These are phyloP conservation scores for Pachyseris speciosa DNA, from an alignment of 64 coral and sea anemone species.

Conservation along the genomic window DNA sequence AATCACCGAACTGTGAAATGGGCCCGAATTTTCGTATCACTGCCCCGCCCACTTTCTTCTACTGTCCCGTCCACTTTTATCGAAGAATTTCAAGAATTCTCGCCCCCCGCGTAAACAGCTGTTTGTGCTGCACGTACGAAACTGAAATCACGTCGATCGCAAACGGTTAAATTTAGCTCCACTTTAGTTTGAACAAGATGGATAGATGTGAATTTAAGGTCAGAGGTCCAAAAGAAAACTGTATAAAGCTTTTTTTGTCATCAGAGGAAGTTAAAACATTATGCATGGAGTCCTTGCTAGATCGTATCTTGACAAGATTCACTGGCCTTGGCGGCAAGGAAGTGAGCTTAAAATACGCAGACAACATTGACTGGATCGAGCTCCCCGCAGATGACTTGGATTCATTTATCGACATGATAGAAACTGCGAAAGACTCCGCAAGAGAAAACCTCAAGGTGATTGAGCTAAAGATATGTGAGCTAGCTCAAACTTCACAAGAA, in stretches of 20 bases:
- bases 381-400: conserved; percentile 38
- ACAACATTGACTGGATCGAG: conserved; percentile 41
- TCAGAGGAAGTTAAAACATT: conserved; percentile 34
- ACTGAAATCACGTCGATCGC: background rate
- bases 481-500: conserved; percentile 6
- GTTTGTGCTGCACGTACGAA: background rate
- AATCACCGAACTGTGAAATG: background rate
- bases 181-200: background rate
- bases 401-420: conserved; percentile 58
- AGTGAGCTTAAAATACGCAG: conserved; percentile 11
- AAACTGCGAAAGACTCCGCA: conserved; percentile 28
- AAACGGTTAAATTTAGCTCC: background rate
- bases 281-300: background rate
- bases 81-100: background rate
- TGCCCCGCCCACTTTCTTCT: background rate
- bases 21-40: background rate
- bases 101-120: background rate
- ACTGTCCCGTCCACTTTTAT: background rate
- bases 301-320: conserved; percentile 10
- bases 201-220: conserved; percentile 53
- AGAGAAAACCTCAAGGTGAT: conserved; percentile 40
- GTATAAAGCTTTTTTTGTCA: conserved; percentile 41
- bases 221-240: conserved; percentile 28
- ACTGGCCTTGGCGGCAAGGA: conserved; percentile 44
- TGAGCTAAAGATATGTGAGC: conserved; percentile 17